phyloP scores from a whole-genome alignment of 2,888 invertebrate species.

The Salpingus planirostris region DNA sequence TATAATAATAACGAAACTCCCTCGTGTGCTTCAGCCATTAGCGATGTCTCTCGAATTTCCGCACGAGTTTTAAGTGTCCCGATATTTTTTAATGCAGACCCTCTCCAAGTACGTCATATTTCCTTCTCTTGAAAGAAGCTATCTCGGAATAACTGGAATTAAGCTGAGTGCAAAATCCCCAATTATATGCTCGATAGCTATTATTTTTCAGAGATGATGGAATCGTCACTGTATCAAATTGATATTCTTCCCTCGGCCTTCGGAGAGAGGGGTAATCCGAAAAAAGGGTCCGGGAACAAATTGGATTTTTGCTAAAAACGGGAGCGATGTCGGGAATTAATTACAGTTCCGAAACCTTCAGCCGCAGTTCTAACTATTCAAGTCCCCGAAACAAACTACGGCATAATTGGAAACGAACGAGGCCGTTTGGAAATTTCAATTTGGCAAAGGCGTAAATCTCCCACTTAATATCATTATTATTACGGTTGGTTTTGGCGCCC shows the following conservation, averaged over 20 bases:
- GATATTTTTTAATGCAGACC: slow-evolving; percentile 15
- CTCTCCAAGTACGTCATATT: too few species aligned
- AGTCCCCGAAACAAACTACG: slow-evolving; percentile 24
- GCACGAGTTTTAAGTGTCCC: slow-evolving; percentile 13
- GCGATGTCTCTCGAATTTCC: slow-evolving; percentile 10
- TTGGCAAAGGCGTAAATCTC: slow-evolving; percentile 31
- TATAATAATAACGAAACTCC: slow-evolving; percentile 4
- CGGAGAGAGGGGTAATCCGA: slow-evolving; percentile 15
- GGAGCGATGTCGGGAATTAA: slow-evolving; percentile 22
- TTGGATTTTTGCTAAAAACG: slow-evolving; percentile 20
- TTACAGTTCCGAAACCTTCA: slow-evolving; percentile 24
- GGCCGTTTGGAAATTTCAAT: slow-evolving; percentile 30
- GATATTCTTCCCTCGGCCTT: slow-evolving; percentile 18
- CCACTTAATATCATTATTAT: slow-evolving; percentile 33
- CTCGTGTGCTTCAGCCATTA: slow-evolving; percentile 10
- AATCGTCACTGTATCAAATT: slow-evolving; percentile 17
- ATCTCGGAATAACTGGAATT: too few species aligned
- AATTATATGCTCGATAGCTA: slow-evolving; percentile 17
- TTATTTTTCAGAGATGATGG: too few species aligned
- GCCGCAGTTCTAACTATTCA: slow-evolving; percentile 24
- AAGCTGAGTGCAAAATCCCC: too few species aligned
- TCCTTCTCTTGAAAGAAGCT: too few species aligned
- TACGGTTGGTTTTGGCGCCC: slow-evolving; percentile 24
- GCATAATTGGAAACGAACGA: slow-evolving; percentile 25
- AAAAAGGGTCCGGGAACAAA: slow-evolving; percentile 22